Base-by-base conservation (phyloP, 2,888 invertebrate genomes). In the Heteromyza rotundicornis region DNA sequence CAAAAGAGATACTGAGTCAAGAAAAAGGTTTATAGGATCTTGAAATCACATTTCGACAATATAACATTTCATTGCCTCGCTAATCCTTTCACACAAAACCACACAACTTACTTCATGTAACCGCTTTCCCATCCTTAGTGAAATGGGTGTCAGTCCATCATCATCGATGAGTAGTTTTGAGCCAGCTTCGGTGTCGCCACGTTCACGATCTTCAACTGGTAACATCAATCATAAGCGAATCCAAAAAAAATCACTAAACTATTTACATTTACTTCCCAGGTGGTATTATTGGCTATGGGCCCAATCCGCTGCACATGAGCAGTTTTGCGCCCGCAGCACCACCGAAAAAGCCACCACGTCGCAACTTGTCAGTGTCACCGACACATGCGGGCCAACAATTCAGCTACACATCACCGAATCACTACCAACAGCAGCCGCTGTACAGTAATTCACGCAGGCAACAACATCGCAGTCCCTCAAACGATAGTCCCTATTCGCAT, bases 281-380 rank as follows among this genome's bases (percentile, higher is more conserved):
- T 2, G 77, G 75, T 23, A 67, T 71, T 14, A 74, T 73, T 1
- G 64, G 63, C 24, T 64, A 65, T 49, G 62, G 65, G 19, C 63
- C 55, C 7, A 68, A n/a, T 56, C 68, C 70, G 1, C 55, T 71
- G 36, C 68, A 71, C 17, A 72, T 78, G 75, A 78, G 71, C 61
- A 79, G 73, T 2, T 79, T 79, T 64, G 77, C 78, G 1, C 76
- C 79, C 1, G 91, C 92, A 56, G 92, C 91, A 59, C 93, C 94
- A 59, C 94, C 94, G 52, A 94, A 94, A 85, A 95, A 95, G 83
- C 94, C 95, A 65, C 95, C 95, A 2, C 86, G 95, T 56, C 86
- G 94, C 70, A 94, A 94, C 82, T 86, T 94, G 59, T 92, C 93
- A 14, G 91, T 93, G 64, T 94, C 94, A 17, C 94, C 94, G 22